Base-by-base conservation (phyloP, 1,140 invertebrate genomes). In the Calephelis virginiensis region DNA sequence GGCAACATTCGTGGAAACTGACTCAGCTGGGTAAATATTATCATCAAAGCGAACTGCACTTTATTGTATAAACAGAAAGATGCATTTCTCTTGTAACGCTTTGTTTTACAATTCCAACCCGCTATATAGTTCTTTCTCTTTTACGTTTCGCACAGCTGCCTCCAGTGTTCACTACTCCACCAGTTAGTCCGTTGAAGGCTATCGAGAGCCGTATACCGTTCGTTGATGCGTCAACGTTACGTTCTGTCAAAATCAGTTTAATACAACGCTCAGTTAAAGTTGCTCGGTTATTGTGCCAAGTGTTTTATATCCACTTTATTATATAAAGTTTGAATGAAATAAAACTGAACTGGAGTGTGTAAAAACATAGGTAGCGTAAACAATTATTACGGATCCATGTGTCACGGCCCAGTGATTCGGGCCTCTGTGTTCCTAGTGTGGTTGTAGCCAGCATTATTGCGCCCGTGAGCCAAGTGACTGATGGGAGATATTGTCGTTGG, bases 51-150 rank as follows among this genome's bases (percentile, higher is more conserved):
- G 85, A 80, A 78, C 53, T 81, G 69, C 45, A 66, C 82, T 78
- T 78, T 90, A 86, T 81, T 62, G 38, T 66, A 9, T 71, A 61
- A 28, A 11, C 5, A 7, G 61, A 61, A 83, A 64, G 66, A 78
- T 75, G 48, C 69, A 75, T 77, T 74, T 81, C 69, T 13, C 62
- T 60, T 10, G 64, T 56, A 43, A 67, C 46, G 70, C 70, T 76
- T 74, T 12, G 53, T 62, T 71, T 74, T 74, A 68, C 75, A 64
- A 73, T 69, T 73, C 69, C 62, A 50, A 74, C 76, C 77, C 81
- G 80, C 79, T 85, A 67, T 77, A 61, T 78, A 78, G 78, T 83
- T 88, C 85, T 89, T 83, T 89, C 87, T 90, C 87, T 88, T 88
- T 83, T 85, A 81, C 65, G 84, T 83, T 82, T 73, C 77, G 77